A percentile compares a stretch with the other conserved stretches of the same genome.
Evolutionary conservation across 2,113 vertebrate species (phyloP).

Genomic region (Ondatra zibethicus): DNA sequence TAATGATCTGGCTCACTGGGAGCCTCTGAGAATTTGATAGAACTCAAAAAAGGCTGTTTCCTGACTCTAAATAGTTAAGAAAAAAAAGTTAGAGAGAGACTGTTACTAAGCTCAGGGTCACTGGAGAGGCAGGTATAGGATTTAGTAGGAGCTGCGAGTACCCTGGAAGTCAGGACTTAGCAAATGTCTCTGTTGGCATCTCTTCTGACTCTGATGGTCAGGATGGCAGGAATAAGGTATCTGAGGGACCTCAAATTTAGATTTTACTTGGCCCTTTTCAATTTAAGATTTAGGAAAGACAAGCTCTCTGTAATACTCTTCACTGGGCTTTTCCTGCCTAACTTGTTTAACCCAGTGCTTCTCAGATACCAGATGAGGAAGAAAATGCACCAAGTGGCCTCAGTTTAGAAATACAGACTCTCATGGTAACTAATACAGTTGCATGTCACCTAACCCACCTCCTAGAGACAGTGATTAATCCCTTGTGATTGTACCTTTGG

Average conservation of each 20-base stretch:
- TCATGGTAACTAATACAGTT: not conserved
- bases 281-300: not conserved
- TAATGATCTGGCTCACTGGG: not conserved
- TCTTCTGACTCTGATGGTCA: not conserved
- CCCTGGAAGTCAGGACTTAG: not conserved
- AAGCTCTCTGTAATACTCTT: not conserved
- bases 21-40: not conserved
- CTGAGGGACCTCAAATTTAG: not conserved
- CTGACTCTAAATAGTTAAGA: not conserved
- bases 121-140: not conserved
- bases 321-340: not conserved
- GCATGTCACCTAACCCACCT: not conserved
- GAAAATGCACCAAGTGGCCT: not conserved
- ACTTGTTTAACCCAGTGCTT: not conserved
- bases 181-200: not conserved
- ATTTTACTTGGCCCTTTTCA: not conserved
- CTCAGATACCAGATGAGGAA: not conserved
- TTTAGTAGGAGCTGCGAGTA: accelerated
- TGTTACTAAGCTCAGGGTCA: not conserved
- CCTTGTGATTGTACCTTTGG: not conserved
- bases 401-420: too few species aligned
- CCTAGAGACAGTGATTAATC: not conserved
- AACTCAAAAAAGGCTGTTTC: not conserved
- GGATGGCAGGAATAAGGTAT: accelerated
- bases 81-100: not conserved